phyloP scores from a whole-genome alignment of 30 jellyfish, hydroid and myxozoan species.

The Mastigias papua region DNA sequence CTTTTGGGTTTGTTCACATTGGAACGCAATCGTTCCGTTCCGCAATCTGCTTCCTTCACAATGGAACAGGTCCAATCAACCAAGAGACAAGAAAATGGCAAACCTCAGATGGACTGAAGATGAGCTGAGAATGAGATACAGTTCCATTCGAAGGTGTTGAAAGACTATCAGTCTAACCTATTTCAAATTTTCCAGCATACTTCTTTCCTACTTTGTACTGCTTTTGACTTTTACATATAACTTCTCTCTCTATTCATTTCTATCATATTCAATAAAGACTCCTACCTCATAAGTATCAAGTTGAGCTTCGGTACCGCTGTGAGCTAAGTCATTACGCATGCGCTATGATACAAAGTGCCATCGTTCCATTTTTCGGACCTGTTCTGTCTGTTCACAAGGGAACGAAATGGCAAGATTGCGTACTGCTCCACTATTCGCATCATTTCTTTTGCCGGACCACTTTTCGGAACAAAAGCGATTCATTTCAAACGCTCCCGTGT shows the following conservation, averaged over 20 bases:
- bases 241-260: not conserved
- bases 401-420: no score
- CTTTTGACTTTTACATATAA: no score
- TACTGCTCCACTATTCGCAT: not conserved
- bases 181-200: no score
- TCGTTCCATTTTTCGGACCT: constrained; percentile 11
- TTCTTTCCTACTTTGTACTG: no score
- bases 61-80: no score
- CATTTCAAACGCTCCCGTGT: constrained; percentile 10
- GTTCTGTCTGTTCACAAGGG: no score
- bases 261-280: not conserved
- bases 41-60: no score
- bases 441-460: not conserved
- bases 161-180: no score
- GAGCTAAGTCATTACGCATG: constrained; percentile 23
- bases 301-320: constrained; percentile 39
- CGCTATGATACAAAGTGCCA: constrained; percentile 6
- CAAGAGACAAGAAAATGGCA: no score
- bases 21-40: constrained; percentile 35
- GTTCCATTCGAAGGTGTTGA: no score
- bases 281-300: constrained; percentile 8
- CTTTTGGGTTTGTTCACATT: constrained; percentile 10
- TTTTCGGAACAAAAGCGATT: not conserved
- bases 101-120: no score
- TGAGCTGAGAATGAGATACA: no score